These are phyloP conservation scores for Natrix natrix DNA, from an alignment of 2,797 vertebrate species.

Conservation along the genomic window DNA sequence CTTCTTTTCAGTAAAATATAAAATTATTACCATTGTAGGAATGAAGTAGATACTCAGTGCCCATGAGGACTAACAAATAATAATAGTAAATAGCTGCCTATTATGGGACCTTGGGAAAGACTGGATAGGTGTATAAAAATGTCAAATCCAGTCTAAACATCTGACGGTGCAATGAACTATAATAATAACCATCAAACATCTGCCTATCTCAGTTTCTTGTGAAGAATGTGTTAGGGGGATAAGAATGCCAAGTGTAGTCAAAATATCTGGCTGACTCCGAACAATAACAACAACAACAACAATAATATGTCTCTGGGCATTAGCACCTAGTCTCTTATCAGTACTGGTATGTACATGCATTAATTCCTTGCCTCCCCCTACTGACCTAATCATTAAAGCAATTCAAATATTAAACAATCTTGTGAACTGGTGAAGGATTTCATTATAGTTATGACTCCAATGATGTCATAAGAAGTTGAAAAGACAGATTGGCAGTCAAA, in stretches of 20 bases:
- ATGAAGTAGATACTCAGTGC: background rate
- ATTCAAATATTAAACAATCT: background rate
- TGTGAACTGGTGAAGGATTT: background rate
- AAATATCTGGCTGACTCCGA: background rate
- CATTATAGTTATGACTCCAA: background rate
- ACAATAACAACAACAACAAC: background rate
- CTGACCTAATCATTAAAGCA: background rate
- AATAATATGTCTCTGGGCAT: background rate
- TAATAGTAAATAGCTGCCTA: background rate
- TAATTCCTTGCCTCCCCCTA: background rate
- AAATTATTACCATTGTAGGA: background rate
- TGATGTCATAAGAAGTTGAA: background rate
- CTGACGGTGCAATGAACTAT: background rate
- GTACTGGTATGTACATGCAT: background rate
- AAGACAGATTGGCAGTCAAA: background rate
- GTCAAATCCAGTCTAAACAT: background rate
- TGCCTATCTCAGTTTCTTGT: background rate
- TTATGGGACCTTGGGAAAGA: background rate
- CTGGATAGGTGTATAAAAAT: background rate
- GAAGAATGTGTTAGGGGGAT: background rate
- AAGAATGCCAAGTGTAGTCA: background rate
- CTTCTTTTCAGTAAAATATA: background rate
- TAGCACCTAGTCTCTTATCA: background rate
- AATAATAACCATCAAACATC: background rate
- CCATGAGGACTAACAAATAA: background rate